These are phyloP conservation scores for Penaeus monodon DNA, from an alignment of 2,888 invertebrate species.

Conservation along the genomic window DNA sequence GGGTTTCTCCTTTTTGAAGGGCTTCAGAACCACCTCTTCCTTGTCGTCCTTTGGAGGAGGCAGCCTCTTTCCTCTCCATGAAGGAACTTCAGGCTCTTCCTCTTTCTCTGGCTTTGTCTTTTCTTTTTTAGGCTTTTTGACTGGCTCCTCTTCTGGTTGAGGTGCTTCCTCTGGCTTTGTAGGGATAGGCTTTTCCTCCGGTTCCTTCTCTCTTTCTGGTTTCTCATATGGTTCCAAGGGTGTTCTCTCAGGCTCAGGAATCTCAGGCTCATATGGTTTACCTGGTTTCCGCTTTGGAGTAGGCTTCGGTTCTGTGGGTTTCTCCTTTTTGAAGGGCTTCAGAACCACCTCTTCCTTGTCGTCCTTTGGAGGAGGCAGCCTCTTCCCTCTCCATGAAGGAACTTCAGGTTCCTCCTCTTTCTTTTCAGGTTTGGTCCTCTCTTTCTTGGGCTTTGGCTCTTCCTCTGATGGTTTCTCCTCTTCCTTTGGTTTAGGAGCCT, in stretches of 20 bases:
- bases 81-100: neutral
- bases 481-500: neutral
- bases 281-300: slow-evolving; percentile 24
- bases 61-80: too few relatives aligned
- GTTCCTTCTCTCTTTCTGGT: slow-evolving; percentile 18
- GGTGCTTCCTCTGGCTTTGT: neutral
- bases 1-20: slow-evolving; percentile 14
- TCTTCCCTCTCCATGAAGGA: slow-evolving; percentile 37
- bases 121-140: neutral
- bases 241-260: slow-evolving; percentile 38
- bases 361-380: slow-evolving; percentile 44
- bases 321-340: slow-evolving; percentile 56
- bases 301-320: slow-evolving; percentile 38
- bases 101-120: slow-evolving; percentile 34
- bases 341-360: slow-evolving; percentile 46
- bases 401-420: slow-evolving; percentile 42
- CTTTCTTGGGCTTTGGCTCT: slow-evolving; percentile 8
- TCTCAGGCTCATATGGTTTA: slow-evolving; percentile 46
- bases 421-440: slow-evolving; percentile 30
- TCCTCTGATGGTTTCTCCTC: slow-evolving; percentile 17
- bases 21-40: slow-evolving; percentile 14
- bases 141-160: neutral
- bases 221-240: slow-evolving; percentile 40
- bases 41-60: neutral
- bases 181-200: neutral